phyloP scores from a whole-genome alignment of 2,888 invertebrate genomes.

The Thelaira solivaga region DNA sequence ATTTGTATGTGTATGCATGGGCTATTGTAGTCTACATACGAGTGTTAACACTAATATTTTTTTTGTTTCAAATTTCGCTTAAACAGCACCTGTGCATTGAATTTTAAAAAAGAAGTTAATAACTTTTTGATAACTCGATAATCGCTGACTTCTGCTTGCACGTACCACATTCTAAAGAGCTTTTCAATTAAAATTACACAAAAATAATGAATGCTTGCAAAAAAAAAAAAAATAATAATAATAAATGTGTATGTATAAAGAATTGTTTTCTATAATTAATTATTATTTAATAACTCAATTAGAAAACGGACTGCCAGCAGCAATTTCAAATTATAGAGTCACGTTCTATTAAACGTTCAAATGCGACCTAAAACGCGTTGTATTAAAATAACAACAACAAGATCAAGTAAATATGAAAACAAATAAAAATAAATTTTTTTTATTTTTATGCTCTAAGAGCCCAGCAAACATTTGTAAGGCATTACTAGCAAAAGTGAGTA shows the following conservation, averaged over 20 bases:
- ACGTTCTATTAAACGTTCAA: slow-evolving; percentile 30
- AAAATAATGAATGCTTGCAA: slow-evolving; percentile 9
- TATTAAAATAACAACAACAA: slow-evolving; percentile 1
- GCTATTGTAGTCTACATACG: too few species aligned
- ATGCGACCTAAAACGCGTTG: slow-evolving; percentile 22
- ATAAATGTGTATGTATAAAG: too few species aligned
- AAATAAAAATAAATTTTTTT: background rate
- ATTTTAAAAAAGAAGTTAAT: slow-evolving; percentile 18
- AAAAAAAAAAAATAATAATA: background rate
- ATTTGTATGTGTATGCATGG: too few species aligned
- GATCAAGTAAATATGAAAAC: background rate
- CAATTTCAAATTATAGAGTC: slow-evolving; percentile 52
- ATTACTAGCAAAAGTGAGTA: too few species aligned
- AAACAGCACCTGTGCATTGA: background rate
- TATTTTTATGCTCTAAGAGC: background rate
- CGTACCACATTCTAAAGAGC: slow-evolving; percentile 40
- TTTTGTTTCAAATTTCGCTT: too few species aligned
- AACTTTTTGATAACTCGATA: slow-evolving; percentile 43
- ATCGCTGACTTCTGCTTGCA: slow-evolving; percentile 20
- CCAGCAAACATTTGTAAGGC: slow-evolving; percentile 5
- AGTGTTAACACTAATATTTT: too few species aligned
- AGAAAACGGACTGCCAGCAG: slow-evolving; percentile 29
- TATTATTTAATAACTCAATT: slow-evolving; percentile 60
- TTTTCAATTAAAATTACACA: slow-evolving; percentile 42
- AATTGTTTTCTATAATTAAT: slow-evolving; percentile 50